phyloP scores from a whole-genome alignment of 2,888 invertebrate species.

The Petrophora chlorosata region DNA sequence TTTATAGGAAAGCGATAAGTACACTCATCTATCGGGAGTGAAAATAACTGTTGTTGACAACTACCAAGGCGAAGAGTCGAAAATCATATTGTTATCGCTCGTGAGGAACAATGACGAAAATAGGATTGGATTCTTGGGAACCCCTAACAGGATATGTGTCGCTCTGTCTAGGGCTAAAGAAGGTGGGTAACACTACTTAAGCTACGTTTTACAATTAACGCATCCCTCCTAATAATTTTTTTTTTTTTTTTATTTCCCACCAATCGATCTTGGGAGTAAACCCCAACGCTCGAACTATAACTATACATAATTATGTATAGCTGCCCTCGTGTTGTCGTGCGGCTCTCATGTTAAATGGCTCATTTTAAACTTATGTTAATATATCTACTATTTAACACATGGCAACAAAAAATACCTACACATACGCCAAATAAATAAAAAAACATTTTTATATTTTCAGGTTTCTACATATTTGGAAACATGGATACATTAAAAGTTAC shows the following conservation, averaged over 20 bases:
- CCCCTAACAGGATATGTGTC: conserved; percentile 89
- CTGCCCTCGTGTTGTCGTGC: too few relatives aligned
- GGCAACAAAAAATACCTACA: too few relatives aligned
- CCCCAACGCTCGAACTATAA: too few relatives aligned
- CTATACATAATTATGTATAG: too few relatives aligned
- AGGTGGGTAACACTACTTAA: conserved; percentile 55
- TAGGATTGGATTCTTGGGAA: conserved; percentile 88
- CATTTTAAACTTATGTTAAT: too few relatives aligned
- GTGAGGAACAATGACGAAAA: conserved; percentile 88
- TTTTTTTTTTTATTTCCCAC: not conserved
- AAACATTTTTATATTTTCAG: conserved; percentile 46
- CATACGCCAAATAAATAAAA: too few relatives aligned
- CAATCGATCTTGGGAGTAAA: too few relatives aligned
- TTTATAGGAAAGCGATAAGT: conserved; percentile 59
- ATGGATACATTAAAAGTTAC: conserved; percentile 77
- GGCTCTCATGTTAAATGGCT: too few relatives aligned
- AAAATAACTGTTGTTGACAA: conserved; percentile 89
- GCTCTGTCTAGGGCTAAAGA: conserved; percentile 87
- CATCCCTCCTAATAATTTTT: not conserved
- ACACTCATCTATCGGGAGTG: conserved; percentile 73
- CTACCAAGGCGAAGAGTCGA: conserved; percentile 91
- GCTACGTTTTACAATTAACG: not conserved
- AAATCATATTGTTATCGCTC: conserved; percentile 89
- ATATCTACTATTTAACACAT: too few relatives aligned
- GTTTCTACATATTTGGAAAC: conserved; percentile 88